phyloP scores from a whole-genome alignment of 2,888 invertebrate genomes.

The Sesia apiformis region DNA sequence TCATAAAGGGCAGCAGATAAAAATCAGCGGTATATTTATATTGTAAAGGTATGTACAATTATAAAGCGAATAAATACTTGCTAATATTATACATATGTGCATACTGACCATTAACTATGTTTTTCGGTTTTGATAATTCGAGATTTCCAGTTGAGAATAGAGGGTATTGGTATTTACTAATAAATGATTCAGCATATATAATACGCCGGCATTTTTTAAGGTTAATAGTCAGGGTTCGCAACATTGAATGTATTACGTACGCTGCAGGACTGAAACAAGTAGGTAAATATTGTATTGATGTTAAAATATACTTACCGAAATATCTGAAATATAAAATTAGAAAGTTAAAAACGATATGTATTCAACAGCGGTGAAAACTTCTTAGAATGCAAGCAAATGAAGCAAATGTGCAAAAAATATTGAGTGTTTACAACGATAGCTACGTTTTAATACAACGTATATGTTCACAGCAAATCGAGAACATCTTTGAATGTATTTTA shows the following conservation, averaged over 20 bases:
- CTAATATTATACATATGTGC: background rate
- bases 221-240: constrained; percentile 57
- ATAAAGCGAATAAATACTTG: background rate
- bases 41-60: background rate
- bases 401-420: too few species aligned
- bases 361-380: too few species aligned
- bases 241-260: constrained; percentile 31
- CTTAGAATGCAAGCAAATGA: too few species aligned
- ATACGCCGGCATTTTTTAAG: constrained; percentile 59
- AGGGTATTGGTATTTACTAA: constrained; percentile 44
- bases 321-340: background rate
- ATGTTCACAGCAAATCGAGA: too few species aligned
- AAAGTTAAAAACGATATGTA: background rate
- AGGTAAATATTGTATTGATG: background rate
- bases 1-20: too few species aligned
- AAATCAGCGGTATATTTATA: too few species aligned
- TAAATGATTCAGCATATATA: constrained; percentile 58
- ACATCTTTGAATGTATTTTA: too few species aligned
- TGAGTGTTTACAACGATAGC: too few species aligned
- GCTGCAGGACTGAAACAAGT: constrained; percentile 10
- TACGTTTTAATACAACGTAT: too few species aligned
- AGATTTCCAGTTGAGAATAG: constrained; percentile 20
- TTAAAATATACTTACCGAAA: background rate
- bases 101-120: constrained; percentile 59
- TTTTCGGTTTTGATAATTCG: constrained; percentile 26